A percentile compares a stretch with the other conserved stretches of the same genome.
Evolutionary conservation across 1,140 invertebrate genomes (phyloP).

Genomic region (Antheraea mylitta): DNA sequence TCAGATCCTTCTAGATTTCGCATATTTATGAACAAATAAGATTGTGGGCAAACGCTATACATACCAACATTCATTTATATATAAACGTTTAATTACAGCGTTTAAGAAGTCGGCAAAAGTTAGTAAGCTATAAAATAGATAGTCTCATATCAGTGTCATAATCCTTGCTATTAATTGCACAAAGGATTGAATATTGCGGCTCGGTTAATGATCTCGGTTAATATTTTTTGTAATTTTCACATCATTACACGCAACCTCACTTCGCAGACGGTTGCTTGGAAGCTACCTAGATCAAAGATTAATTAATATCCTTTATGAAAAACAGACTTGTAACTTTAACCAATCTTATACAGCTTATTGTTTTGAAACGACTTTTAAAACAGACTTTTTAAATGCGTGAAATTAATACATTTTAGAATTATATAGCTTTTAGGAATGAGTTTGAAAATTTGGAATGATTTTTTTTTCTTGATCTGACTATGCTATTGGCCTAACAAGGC

Average conservation of each 20-base stretch:
- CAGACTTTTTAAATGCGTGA: too few relatives aligned
- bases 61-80: too few relatives aligned
- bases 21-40: too few relatives aligned
- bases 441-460: too few relatives aligned
- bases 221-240: conserved; percentile 62
- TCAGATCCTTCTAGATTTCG: too few relatives aligned
- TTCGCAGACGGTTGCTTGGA: conserved; percentile 40
- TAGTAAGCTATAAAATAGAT: neutral
- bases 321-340: conserved; percentile 4
- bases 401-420: too few relatives aligned
- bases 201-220: conserved; percentile 27
- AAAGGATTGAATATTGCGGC: conserved; percentile 50
- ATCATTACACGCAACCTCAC: conserved; percentile 40
- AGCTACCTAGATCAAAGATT: conserved; percentile 20
- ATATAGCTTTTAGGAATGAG: too few relatives aligned
- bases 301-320: conserved; percentile 2
- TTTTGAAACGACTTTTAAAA: too few relatives aligned
- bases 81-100: too few relatives aligned
- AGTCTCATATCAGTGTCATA: conserved; percentile 5
- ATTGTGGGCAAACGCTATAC: too few relatives aligned
- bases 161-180: conserved; percentile 18
- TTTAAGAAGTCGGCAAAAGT: neutral
- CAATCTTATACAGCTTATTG: neutral
- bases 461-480: too few relatives aligned
- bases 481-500: too few relatives aligned